phyloP scores from a whole-genome alignment of 2,113 vertebrate species.

The Jacana jacana region DNA sequence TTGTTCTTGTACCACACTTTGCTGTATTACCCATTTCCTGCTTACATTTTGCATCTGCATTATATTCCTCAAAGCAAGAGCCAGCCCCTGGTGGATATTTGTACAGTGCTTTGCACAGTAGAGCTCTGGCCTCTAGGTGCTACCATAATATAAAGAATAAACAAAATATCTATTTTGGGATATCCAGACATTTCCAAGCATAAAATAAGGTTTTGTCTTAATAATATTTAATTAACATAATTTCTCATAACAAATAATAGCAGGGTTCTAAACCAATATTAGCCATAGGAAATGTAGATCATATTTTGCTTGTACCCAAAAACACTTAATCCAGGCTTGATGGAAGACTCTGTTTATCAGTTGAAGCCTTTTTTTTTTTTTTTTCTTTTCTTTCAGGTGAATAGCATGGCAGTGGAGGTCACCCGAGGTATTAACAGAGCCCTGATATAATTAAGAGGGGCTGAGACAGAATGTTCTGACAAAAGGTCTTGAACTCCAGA shows the following conservation, averaged over 20 bases:
- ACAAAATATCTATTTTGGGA: background rate
- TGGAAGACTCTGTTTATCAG: background rate
- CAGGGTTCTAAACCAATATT: background rate
- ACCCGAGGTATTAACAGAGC: background rate
- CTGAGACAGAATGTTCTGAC: background rate
- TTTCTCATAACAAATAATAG: background rate
- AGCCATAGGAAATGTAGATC: background rate
- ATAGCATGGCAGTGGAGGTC: background rate
- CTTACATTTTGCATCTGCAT: background rate
- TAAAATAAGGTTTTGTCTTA: background rate
- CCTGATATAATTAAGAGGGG: background rate
- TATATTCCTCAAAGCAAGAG: background rate
- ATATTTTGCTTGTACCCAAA: background rate
- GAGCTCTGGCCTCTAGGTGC: conserved; percentile 36
- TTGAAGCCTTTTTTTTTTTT: too few species aligned
- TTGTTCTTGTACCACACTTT: background rate
- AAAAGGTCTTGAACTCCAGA: conserved; percentile 24
- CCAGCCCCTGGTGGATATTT: background rate
- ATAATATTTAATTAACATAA: background rate
- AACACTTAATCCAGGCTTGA: background rate
- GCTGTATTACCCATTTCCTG: background rate
- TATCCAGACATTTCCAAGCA: background rate
- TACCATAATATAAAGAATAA: conserved; percentile 59
- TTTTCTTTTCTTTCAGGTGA: background rate
- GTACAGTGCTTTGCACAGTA: background rate